Evolutionary conservation across 2,888 invertebrate genomes (phyloP), one percentile per base, ranked within the genome.

Genomic region (Caenorhabditis virilis): DNA sequence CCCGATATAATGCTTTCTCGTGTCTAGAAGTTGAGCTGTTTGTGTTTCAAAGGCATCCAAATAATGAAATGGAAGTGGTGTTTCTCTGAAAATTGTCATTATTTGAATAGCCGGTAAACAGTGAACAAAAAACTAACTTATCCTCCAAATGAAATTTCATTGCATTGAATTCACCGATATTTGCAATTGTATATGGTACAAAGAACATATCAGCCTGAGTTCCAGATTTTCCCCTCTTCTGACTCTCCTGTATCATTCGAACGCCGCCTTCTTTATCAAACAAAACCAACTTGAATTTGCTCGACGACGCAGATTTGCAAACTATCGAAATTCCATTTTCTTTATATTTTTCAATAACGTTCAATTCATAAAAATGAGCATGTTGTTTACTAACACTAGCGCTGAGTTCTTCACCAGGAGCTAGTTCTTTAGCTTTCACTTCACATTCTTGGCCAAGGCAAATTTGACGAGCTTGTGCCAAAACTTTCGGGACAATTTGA

Each of bases 241-340:
- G 79, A 18, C 77, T 76, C 54, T 82, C 82, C 65, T 77, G 77
- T 23, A 82, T 83, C 57, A 77, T 58, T 13, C 83, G 60, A 11
- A 84, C 83, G n/a, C 78, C 81, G 27, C 83, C 83, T 58, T 83
- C 82, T 45, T 65, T 76, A 56, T 83, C 83, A 69, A 83, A 83
- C 3, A 83, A 64, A 3, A 83, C 78, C 26, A 83, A 71, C 56
- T 83, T 83, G 67, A 83, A 84, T 56, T 84, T 83, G 73, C 80
- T 80, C 36, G 75, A 78, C 11, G 78, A 70, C 1, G 75, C 47
- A 7, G 82, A 79, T 36, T 72, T 76, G 69, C 80, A 81, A 11
- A 78, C 62, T 35, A 83, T 77, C 20, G 80, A 50, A 2, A 84
- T 76, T n/a, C 83, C 83, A 41, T 78, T 58, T 22, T 76, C 43